Evolutionary conservation across 2,797 vertebrate genomes (phyloP).

Genomic region (Sylvia borin): DNA sequence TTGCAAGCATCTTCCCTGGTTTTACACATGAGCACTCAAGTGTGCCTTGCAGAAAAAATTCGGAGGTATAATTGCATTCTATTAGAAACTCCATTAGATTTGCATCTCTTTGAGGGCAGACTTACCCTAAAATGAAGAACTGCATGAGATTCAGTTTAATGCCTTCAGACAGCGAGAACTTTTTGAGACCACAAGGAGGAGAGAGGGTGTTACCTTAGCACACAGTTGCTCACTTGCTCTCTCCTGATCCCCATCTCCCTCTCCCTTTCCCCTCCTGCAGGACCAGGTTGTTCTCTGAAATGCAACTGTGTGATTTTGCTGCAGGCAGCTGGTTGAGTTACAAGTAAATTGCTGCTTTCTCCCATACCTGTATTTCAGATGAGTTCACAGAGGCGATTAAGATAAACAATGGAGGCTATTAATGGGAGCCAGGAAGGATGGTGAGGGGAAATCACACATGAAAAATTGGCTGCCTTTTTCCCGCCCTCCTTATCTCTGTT

Average conservation of each 20-base stretch:
- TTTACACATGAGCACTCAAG: neutral
- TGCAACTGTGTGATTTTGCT: constrained; percentile 9
- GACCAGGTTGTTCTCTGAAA: neutral
- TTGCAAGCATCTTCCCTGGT: neutral
- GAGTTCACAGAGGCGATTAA: constrained; percentile 5
- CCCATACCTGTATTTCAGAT: constrained; percentile 21
- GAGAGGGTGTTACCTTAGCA: neutral
- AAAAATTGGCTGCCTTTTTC: neutral
- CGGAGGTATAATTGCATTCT: neutral
- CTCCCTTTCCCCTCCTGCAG: neutral
- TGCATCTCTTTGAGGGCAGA: neutral
- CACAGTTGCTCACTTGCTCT: neutral
- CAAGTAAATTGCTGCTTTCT: constrained; percentile 22
- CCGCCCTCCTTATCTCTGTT: neutral
- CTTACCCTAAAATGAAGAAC: neutral
- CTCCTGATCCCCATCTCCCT: neutral
- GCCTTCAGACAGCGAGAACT: neutral
- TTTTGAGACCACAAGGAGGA: constrained; percentile 15
- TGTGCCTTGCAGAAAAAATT: constrained; percentile 8
- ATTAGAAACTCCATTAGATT: neutral
- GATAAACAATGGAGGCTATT: neutral
- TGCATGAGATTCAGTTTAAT: neutral
- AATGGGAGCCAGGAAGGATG: constrained; percentile 9
- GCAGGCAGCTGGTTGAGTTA: constrained; percentile 12
- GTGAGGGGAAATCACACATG: neutral